These are phyloP conservation scores for Papilio protenor DNA, from an alignment of 2,888 invertebrate genomes.

Conservation along the genomic window DNA sequence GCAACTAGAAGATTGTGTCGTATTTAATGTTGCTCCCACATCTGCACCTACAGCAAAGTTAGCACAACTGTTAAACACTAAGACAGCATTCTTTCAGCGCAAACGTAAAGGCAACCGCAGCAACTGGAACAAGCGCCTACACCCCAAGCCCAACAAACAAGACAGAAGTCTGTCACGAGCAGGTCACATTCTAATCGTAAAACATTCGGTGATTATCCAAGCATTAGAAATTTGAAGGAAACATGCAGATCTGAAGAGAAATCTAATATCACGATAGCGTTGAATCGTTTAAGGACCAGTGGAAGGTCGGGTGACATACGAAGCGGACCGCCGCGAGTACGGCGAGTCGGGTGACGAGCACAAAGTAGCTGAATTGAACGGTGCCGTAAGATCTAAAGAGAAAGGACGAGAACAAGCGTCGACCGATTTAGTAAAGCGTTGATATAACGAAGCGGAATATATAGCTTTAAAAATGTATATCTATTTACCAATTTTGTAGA, in stretches of 20 bases:
- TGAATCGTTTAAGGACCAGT: neutral
- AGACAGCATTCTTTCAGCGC: slow-evolving; percentile 52
- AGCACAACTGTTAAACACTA: slow-evolving; percentile 34
- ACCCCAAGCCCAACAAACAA: slow-evolving; percentile 58
- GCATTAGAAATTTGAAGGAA: slow-evolving; percentile 3
- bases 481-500: neutral
- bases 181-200: slow-evolving; percentile 22
- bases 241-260: slow-evolving; percentile 12
- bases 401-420: slow-evolving; percentile 12
- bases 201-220: slow-evolving; percentile 4
- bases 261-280: neutral
- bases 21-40: neutral
- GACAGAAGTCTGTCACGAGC: slow-evolving; percentile 50
- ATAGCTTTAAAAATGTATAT: neutral
- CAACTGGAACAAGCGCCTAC: slow-evolving; percentile 57
- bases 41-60: neutral
- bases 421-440: slow-evolving; percentile 19
- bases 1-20: slow-evolving; percentile 3
- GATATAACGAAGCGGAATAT: slow-evolving; percentile 5
- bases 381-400: slow-evolving; percentile 6
- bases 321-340: neutral
- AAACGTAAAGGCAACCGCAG: slow-evolving; percentile 44
- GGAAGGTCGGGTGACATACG: neutral
- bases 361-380: neutral
- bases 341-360: neutral